A percentile compares a stretch with the other conserved stretches of the same genome.
These are phyloP conservation scores for Dynastes maya DNA, from an alignment of 2,888 invertebrate species.

Conservation along the genomic window DNA sequence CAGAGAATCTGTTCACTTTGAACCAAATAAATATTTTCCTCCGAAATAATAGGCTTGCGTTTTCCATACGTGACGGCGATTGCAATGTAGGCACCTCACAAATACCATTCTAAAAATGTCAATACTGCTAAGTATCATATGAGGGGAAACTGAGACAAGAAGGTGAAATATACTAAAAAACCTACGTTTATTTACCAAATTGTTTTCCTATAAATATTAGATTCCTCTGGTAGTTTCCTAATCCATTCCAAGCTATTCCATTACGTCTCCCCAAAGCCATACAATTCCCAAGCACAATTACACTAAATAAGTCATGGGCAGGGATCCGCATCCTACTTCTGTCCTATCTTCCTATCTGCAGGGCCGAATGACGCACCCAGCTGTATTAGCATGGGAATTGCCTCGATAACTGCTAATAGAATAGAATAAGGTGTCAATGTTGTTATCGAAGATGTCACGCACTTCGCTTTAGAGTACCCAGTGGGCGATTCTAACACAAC, in stretches of 20 bases:
- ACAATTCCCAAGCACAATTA: constrained; percentile 43
- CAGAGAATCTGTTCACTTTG: no score
- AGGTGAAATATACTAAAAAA: no score
- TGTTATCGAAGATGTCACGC: constrained; percentile 35
- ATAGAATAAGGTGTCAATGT: constrained; percentile 45
- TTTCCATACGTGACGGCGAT: no score
- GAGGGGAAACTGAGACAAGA: no score
- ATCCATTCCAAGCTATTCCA: constrained; percentile 16
- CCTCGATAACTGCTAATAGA: constrained; percentile 41
- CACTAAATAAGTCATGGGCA: constrained; percentile 41
- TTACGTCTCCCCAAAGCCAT: constrained; percentile 1
- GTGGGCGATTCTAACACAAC: not conserved
- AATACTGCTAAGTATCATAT: no score
- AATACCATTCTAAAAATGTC: no score
- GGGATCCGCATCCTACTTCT: not conserved
- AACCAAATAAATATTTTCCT: no score
- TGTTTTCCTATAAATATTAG: not conserved
- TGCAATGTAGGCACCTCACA: no score
- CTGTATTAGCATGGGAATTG: constrained; percentile 43
- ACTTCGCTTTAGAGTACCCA: constrained; percentile 6
- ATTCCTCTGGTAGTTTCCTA: not conserved
- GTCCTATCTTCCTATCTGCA: constrained; percentile 27
- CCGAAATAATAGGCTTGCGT: no score
- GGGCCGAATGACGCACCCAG: constrained; percentile 23
- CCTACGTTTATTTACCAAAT: no score